Evolutionary conservation across 2,888 invertebrate genomes (phyloP).

Genomic region (Fabriciana adippe): DNA sequence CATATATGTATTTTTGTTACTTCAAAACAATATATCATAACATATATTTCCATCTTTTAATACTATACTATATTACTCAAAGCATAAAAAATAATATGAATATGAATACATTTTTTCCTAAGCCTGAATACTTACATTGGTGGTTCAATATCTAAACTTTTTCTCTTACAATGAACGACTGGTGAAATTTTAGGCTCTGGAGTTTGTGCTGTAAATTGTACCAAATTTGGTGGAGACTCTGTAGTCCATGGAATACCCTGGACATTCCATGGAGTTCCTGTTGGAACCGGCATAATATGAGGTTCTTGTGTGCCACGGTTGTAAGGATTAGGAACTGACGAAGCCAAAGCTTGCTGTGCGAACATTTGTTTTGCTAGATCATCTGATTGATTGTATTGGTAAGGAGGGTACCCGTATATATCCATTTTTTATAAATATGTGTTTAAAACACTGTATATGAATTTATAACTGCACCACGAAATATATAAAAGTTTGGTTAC

Average conservation of each 20-base stretch:
- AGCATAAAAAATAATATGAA: too few relatives aligned
- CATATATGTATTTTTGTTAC: too few relatives aligned
- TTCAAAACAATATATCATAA: too few relatives aligned
- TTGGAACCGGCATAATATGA: constrained; percentile 68
- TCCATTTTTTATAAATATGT: constrained; percentile 53
- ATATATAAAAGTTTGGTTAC: neutral
- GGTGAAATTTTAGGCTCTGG: constrained; percentile 53
- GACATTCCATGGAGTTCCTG: constrained; percentile 77
- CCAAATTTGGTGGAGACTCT: constrained; percentile 67
- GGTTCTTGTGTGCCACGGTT: constrained; percentile 52
- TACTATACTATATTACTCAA: too few relatives aligned
- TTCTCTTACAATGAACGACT: constrained; percentile 69
- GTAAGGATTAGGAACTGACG: constrained; percentile 53
- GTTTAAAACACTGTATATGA: neutral
- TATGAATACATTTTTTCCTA: too few relatives aligned
- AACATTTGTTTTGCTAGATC: constrained; percentile 70
- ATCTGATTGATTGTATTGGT: constrained; percentile 65
- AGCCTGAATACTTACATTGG: constrained; percentile 70
- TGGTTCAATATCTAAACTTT: constrained; percentile 70
- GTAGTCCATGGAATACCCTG: constrained; percentile 80
- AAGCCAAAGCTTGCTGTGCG: constrained; percentile 64
- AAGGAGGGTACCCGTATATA: constrained; percentile 65
- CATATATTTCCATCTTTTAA: too few relatives aligned
- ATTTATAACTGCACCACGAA: neutral
- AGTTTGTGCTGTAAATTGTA: constrained; percentile 73